A percentile compares a stretch with the other conserved stretches of the same genome.
phyloP scores from a whole-genome alignment of 2,113 vertebrate species.

The Cyprinodon tularosa region DNA sequence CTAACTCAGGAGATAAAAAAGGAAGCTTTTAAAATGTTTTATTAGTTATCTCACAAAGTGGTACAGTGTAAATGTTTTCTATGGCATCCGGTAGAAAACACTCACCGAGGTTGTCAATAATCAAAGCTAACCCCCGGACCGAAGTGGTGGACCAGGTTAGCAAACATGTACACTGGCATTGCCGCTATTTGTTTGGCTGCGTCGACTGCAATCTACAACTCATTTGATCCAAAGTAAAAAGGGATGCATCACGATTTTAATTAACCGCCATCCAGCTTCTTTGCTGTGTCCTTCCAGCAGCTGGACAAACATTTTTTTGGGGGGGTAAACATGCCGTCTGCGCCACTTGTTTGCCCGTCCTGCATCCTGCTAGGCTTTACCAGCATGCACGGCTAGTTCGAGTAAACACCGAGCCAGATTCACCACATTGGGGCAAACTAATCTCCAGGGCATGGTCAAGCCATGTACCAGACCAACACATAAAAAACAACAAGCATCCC shows the following conservation, averaged over 20 bases:
- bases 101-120: conserved; percentile 18
- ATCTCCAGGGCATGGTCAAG: conserved; percentile 63
- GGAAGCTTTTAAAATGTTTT: too few species aligned
- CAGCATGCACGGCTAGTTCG: conserved; percentile 27
- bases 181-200: conserved; percentile 56
- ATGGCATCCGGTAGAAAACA: conserved; percentile 22
- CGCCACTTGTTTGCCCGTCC: conserved; percentile 56
- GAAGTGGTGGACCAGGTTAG: conserved; percentile 42
- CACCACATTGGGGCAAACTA: conserved; percentile 58
- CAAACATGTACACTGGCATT: conserved; percentile 63
- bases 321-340: conserved; percentile 59
- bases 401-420: conserved; percentile 70
- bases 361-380: conserved; percentile 53
- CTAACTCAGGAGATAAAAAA: too few species aligned
- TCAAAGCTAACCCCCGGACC: not conserved
- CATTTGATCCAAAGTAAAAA: conserved; percentile 73
- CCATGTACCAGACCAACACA: conserved; percentile 36
- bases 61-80: conserved; percentile 22
- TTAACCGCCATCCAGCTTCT: conserved; percentile 64
- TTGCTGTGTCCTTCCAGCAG: conserved; percentile 57
- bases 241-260: conserved; percentile 81
- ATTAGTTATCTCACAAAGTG: not conserved
- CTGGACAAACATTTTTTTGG: conserved; percentile 75
- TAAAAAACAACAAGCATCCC: conserved; percentile 13
- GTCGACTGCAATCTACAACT: conserved; percentile 51